phyloP scores from a whole-genome alignment of 2,113 vertebrate genomes.

The Noturus placidus region DNA sequence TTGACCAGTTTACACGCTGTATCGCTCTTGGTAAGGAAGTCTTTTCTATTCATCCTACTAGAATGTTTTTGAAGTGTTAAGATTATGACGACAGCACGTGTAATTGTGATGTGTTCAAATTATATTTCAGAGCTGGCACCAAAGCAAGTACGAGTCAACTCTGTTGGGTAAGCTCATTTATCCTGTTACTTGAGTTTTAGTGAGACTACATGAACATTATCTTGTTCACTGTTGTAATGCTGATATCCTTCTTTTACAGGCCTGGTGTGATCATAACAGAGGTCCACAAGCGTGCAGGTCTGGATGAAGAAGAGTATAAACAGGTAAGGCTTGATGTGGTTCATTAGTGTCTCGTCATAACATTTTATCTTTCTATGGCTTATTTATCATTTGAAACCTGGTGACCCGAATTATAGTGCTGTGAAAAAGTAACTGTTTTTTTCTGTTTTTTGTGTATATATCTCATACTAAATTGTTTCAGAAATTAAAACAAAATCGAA shows the following conservation, averaged over 20 bases:
- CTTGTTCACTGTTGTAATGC: not conserved
- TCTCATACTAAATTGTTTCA: too few relatives aligned
- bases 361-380: not conserved
- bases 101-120: not conserved
- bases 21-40: conserved; percentile 71
- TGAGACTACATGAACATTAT: not conserved
- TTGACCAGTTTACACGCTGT: conserved; percentile 80
- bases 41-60: not conserved
- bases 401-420: not conserved
- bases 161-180: conserved; percentile 71
- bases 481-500: too few relatives aligned
- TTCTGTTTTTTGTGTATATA: too few relatives aligned
- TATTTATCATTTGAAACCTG: not conserved
- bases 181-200: not conserved
- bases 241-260: conserved; percentile 51
- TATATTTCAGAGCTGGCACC: conserved; percentile 71
- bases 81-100: not conserved
- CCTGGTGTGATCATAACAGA: conserved; percentile 79
- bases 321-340: conserved; percentile 59
- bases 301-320: conserved; percentile 72
- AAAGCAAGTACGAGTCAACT: conserved; percentile 79
- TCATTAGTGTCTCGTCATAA: not conserved
- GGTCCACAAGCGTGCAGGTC: conserved; percentile 76
- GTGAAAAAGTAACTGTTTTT: too few relatives aligned
- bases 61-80: not conserved